Percentiles rank a stretch among this genome's conserved stretches.
Conservation (phyloP, 2,113 vertebrate species). For the Tenebrosternarchus preto region DNA sequence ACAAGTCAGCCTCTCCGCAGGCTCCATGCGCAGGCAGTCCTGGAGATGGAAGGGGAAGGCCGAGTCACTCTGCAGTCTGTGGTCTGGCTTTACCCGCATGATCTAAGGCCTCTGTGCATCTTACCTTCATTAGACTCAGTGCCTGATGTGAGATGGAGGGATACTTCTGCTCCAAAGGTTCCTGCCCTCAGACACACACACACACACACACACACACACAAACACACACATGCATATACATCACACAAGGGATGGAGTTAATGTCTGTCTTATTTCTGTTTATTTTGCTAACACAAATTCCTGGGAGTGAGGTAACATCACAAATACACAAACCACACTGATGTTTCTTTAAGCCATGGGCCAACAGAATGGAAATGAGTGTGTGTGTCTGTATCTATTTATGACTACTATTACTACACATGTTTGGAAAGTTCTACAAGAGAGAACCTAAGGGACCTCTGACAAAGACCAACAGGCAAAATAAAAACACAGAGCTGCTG, state of each 20-base stretch:
- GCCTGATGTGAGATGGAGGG: slow-evolving; percentile 82
- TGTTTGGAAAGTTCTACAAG: not conserved
- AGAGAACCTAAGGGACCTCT: slow-evolving; percentile 1
- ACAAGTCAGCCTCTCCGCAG: slow-evolving; percentile 81
- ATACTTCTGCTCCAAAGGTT: slow-evolving; percentile 87
- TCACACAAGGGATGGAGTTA: not conserved
- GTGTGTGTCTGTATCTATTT: not conserved
- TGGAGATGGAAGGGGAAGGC: slow-evolving; percentile 48
- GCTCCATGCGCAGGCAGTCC: slow-evolving; percentile 91
- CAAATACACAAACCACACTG: not conserved
- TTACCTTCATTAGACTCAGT: slow-evolving; percentile 90
- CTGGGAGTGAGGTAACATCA: slow-evolving; percentile 4
- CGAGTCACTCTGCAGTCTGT: not conserved
- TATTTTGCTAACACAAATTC: too few species aligned
- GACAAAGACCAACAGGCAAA: not conserved
- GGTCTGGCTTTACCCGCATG: not conserved
- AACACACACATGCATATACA: too few species aligned
- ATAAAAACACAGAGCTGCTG: slow-evolving; percentile 6
- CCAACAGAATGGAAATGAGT: not conserved
- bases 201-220: not conserved
- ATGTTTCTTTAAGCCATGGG: not conserved
- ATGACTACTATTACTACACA: not conserved
- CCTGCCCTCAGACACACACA: slow-evolving; percentile 70
- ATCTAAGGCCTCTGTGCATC: not conserved
- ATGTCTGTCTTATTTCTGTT: not conserved